A percentile compares a stretch with the other conserved stretches of the same genome.
These are phyloP conservation scores for Gibbula magus DNA, from an alignment of 2,888 invertebrate genomes.

Conservation along the genomic window DNA sequence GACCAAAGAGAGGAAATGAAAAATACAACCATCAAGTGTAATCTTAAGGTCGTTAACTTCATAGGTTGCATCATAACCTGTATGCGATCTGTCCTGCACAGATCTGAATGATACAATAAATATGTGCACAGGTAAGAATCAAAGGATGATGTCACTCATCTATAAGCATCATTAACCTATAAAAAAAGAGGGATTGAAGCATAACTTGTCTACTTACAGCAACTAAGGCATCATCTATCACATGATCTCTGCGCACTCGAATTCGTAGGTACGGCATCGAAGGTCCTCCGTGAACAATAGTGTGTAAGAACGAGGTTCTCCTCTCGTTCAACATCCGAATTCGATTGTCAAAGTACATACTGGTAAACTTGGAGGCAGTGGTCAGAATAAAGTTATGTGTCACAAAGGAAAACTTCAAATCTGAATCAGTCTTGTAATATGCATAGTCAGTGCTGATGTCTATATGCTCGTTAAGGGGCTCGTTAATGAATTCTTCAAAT, in stretches of 20 bases:
- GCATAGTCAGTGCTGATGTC: constrained; percentile 96
- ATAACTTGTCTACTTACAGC: constrained; percentile 79
- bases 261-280: constrained; percentile 82
- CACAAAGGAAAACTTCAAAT: constrained; percentile 84
- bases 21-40: too few relatives aligned
- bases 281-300: constrained; percentile 85
- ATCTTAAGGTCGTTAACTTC: too few relatives aligned
- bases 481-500: constrained; percentile 94
- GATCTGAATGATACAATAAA: too few relatives aligned
- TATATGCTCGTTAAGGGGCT: constrained; percentile 91
- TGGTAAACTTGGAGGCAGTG: constrained; percentile 92
- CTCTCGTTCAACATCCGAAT: constrained; percentile 96
- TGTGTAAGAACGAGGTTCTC: constrained; percentile 88
- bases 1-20: too few relatives aligned
- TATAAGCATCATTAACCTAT: not conserved
- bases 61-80: too few relatives aligned
- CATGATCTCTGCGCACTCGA: constrained; percentile 84
- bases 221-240: constrained; percentile 93
- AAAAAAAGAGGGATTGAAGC: not conserved
- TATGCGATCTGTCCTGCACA: too few relatives aligned
- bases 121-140: not conserved
- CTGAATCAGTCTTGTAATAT: constrained; percentile 81
- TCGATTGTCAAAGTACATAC: constrained; percentile 93
- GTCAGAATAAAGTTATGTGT: constrained; percentile 92
- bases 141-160: not conserved